Evolutionary conservation across 1,140 invertebrate species (phyloP).

Genomic region (Adelges cooleyi): DNA sequence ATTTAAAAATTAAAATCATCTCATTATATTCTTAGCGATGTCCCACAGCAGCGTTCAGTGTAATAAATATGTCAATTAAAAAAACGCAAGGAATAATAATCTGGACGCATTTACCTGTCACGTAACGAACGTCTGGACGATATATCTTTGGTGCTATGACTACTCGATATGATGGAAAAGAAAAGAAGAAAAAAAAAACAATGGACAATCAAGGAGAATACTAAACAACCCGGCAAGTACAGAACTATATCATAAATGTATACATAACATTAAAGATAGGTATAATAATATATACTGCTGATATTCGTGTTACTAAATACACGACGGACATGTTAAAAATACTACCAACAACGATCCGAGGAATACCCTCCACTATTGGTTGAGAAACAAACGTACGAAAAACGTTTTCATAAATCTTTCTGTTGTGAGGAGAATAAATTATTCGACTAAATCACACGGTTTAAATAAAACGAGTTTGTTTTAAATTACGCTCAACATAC

Average conservation of each 20-base stretch:
- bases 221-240: slow-evolving; percentile 5
- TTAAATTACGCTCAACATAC: no score
- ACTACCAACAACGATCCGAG: no score
- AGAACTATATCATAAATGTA: background rate
- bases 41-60: background rate
- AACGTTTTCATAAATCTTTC: no score
- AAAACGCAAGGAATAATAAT: slow-evolving; percentile 17
- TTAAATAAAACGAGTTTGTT: no score
- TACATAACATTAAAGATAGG: background rate
- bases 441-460: no score
- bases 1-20: slow-evolving; percentile 17
- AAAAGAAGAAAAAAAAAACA: slow-evolving; percentile 7
- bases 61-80: slow-evolving; percentile 28
- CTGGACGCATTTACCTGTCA: slow-evolving; percentile 22
- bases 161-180: slow-evolving; percentile 21
- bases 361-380: no score
- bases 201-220: slow-evolving; percentile 19
- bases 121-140: slow-evolving; percentile 23
- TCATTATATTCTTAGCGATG: slow-evolving; percentile 5
- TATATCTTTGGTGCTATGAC: slow-evolving; percentile 22
- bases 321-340: slow-evolving; percentile 5
- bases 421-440: no score
- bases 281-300: no score
- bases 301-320: slow-evolving; percentile 18
- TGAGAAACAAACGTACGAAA: no score